Percentiles rank a stretch among this genome's conserved stretches.
Conservation (phyloP, 2,113 vertebrate genomes). For the Gorsachius goisagi region DNA sequence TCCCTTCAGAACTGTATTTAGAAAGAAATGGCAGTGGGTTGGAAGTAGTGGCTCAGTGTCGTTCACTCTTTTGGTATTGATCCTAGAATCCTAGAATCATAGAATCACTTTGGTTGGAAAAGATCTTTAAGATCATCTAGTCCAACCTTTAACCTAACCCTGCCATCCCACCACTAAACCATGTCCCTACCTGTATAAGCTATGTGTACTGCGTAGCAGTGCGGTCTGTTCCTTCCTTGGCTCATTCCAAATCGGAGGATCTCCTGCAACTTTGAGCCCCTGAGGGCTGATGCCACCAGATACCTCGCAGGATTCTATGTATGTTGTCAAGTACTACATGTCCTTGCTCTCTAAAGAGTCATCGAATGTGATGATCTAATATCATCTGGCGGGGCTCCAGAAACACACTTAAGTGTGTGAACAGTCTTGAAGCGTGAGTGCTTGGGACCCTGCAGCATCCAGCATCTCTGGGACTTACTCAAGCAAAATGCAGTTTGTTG, state of each 20-base stretch:
- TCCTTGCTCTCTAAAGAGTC: not conserved
- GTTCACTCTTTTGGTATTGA: accelerated
- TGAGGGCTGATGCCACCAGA: not conserved
- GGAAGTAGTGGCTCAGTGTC: not conserved
- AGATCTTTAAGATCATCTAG: too few relatives aligned
- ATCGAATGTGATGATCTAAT: too few relatives aligned
- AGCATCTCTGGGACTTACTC: not conserved
- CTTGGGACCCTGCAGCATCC: not conserved
- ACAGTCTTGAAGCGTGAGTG: not conserved
- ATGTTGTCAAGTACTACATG: accelerated
- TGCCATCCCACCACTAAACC: too few relatives aligned
- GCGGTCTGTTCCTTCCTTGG: not conserved
- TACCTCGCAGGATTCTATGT: not conserved
- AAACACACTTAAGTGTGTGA: not conserved
- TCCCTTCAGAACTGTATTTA: not conserved
- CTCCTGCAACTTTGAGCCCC: not conserved
- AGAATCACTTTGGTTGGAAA: too few relatives aligned
- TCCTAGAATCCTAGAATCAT: too few relatives aligned
- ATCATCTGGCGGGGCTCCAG: not conserved
- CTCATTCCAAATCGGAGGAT: not conserved
- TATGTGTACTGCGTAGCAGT: accelerated
- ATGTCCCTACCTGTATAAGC: too few relatives aligned
- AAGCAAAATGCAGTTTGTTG: not conserved
- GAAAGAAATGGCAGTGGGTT: not conserved
- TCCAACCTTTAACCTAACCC: too few relatives aligned